A percentile compares a stretch with the other conserved stretches of the same genome.
These are phyloP conservation scores for Luperina nickerlii DNA, from an alignment of 2,888 invertebrate genomes.

Conservation along the genomic window DNA sequence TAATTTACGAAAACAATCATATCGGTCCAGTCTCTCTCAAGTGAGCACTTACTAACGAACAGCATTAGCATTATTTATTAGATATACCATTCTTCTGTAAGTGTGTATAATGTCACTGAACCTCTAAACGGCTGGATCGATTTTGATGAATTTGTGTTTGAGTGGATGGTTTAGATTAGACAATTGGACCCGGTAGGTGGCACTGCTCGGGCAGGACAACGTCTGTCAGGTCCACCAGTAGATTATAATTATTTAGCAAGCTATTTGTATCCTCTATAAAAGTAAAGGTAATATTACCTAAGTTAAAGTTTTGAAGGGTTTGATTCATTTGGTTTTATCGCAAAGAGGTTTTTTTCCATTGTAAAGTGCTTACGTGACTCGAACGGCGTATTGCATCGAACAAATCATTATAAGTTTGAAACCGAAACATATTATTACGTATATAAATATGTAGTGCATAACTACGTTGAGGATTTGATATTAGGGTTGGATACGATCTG, in stretches of 20 bases:
- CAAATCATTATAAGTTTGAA: background rate
- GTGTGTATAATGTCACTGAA: background rate
- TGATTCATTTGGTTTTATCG: background rate
- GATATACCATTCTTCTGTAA: background rate
- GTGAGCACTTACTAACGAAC: background rate
- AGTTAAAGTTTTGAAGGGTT: background rate
- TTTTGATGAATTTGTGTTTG: background rate
- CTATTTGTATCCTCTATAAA: background rate
- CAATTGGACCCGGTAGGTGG: background rate
- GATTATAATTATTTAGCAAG: background rate
- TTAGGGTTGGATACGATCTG: too few species aligned
- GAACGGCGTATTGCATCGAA: slow-evolving; percentile 2
- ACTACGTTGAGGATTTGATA: too few species aligned
- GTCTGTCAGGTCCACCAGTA: background rate
- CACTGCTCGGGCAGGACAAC: background rate
- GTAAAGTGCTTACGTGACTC: slow-evolving; percentile 36
- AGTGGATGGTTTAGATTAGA: background rate
- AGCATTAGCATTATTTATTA: background rate
- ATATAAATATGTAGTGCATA: too few species aligned
- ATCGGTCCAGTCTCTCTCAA: background rate
- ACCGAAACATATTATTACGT: background rate
- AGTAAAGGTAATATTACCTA: background rate
- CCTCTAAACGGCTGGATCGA: background rate
- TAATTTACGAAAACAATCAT: background rate
- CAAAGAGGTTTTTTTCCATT: background rate